Conservation (phyloP, 2,113 vertebrate species). For the Bagarius yarrelli region DNA sequence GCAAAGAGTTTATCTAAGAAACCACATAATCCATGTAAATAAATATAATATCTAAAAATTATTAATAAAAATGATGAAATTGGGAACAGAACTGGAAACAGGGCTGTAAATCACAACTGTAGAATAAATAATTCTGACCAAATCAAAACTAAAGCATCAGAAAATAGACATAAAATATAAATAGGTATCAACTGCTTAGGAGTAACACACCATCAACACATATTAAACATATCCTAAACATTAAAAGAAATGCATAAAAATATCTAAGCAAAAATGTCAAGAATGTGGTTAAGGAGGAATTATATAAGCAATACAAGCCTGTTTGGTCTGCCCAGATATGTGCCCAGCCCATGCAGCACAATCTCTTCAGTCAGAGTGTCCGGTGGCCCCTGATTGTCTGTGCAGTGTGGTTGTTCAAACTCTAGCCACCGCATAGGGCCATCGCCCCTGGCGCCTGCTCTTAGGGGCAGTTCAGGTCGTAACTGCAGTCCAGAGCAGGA, state of each 20-base stretch:
- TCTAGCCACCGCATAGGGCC: conserved; percentile 52
- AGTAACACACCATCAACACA: neutral
- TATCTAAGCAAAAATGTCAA: conserved; percentile 8
- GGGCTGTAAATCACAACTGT: neutral
- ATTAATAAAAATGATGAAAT: neutral
- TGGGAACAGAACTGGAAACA: neutral
- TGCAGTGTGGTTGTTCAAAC: conserved; percentile 26
- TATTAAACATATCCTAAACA: neutral
- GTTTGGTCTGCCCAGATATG: conserved; percentile 35
- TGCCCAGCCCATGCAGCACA: conserved; percentile 2
- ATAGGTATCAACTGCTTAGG: neutral
- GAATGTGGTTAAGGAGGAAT: conserved; percentile 49
- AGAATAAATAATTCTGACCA: neutral
- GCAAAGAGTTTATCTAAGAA: conserved; percentile 32
- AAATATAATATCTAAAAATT: too few species aligned
- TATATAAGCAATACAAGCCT: conserved; percentile 37
- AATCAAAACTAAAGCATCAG: neutral
- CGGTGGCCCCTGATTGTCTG: conserved; percentile 46
- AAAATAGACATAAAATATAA: neutral
- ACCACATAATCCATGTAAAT: conserved; percentile 36
- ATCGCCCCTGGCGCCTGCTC: conserved; percentile 63
- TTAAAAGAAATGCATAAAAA: conserved; percentile 17
- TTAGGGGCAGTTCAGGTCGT: conserved; percentile 56
- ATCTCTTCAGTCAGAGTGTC: conserved; percentile 39
- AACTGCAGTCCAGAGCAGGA: conserved; percentile 50